Conservation (phyloP, 2,113 vertebrate genomes). For the Actenoides hombroni region DNA sequence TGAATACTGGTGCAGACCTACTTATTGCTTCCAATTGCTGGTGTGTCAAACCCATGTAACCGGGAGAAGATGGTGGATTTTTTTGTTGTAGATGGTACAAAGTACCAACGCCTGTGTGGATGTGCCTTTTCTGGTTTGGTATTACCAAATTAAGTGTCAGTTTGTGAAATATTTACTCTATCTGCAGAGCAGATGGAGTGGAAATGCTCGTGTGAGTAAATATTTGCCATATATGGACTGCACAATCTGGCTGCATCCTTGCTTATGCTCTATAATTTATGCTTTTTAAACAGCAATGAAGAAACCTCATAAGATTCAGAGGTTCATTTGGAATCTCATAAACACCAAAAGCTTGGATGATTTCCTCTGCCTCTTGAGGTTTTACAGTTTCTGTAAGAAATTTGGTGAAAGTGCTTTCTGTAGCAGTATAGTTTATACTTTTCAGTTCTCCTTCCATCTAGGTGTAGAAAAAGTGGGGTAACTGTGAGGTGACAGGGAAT, state of each 20-base stretch:
- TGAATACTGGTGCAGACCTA: rapidly evolving
- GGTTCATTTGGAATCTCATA: constrained; percentile 37
- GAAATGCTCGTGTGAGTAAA: constrained; percentile 63
- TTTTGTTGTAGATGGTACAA: neutral
- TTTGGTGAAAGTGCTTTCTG: neutral
- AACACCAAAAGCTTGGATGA: constrained; percentile 30
- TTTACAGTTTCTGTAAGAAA: neutral
- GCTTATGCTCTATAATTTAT: constrained; percentile 47
- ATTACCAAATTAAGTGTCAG: constrained; percentile 35
- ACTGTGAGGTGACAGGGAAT: neutral
- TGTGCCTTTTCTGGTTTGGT: constrained; percentile 26
- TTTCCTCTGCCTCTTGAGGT: neutral
- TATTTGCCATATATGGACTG: constrained; percentile 62
- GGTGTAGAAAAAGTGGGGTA: neutral
- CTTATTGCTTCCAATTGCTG: neutral
- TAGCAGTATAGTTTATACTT: neutral
- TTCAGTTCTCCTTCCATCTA: neutral
- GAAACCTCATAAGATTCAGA: constrained; percentile 36
- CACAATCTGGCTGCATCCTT: constrained; percentile 56
- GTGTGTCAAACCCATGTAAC: neutral
- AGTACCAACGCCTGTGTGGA: neutral
- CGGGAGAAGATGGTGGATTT: neutral
- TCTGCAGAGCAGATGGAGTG: constrained; percentile 67
- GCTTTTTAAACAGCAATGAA: constrained; percentile 38
- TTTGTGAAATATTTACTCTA: constrained; percentile 55